Evolutionary conservation across 1,140 invertebrate species (phyloP), one percentile per base, ranked within the genome.

Genomic region (Drosophila albomicans): DNA sequence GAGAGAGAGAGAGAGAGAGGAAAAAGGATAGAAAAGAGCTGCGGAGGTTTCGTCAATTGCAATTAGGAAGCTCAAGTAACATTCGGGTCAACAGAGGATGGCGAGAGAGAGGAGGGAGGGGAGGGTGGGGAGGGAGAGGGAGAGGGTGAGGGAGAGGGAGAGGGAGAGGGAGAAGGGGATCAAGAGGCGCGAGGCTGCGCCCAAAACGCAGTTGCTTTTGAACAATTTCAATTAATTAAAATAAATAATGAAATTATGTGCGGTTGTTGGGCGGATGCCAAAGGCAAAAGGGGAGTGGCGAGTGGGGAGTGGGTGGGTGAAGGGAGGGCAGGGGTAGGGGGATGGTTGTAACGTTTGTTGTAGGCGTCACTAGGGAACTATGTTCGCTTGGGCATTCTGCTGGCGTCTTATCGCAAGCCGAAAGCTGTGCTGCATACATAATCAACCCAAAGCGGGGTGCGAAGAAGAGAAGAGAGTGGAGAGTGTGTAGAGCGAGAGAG

Each of bases 221-320:
- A 86, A 61, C 70, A 87, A 71, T 87, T 88, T 86, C 72, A 87
- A 87, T 87, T 88, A 87, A 87, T 88, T 82, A 75, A 87, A 88
- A 87, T 88, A 78, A 78, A 78, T 88, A 87, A 82, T 82, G 76
- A 54, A 75, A 87, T 88, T 77, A 79, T 87, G 54, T 65, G 64
- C 43, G 58, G 56, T 62, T 54, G 8, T n/a, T 35, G 48, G 10
- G 67, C 54, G 43, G n/a, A 5, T 52, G 49, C 45, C 28, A 57
- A 59, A 73, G 41, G 56, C 45, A 7, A 48, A 48, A n/a, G 43
- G 13, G 5, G 43, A 45, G 10, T 8, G 11, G 10, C 13, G 11
- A 5, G 15, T 16, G 15, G 5, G 13, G 43, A 45, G 10, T 5
- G 0, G 11, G n/a, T 11, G 43, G 43, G 20, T 2, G 20, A 20